Base-by-base conservation (phyloP, 2,797 vertebrate species). In the Coranthus polyacanthus region DNA sequence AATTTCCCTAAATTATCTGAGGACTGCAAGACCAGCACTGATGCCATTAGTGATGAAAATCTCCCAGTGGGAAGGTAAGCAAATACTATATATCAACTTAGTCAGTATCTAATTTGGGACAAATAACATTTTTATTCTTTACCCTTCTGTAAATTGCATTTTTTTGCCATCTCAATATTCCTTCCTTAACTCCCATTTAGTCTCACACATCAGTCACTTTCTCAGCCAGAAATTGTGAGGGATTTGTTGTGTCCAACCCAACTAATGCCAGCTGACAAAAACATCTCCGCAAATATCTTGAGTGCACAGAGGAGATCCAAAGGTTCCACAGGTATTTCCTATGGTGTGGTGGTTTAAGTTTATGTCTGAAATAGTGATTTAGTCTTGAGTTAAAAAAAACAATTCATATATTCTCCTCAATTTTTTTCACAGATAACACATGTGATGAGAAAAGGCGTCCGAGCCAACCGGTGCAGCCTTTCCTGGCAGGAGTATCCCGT, bases 31-130 rank as follows among this genome's bases (percentile, higher is more conserved):
- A 54, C 2, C 3, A 41, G 8, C 15, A 42, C 54, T 17, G 41
- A 3, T 12, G 32, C 64, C 34, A 15, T 15, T 12, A 13, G 46
- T 6, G 15, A 54, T 44, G 60, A 68, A 29, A 55, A 26, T 39
- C 17, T 8, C 17, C 22, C 29, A 21, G 20, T 36, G 12, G 43
- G 17, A 57, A 74, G 54, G 89, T 92, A 62, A 85, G 71, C 3
- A 61, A 39, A 49, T 9, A 5, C 6, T 20, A 7, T 57, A 12
- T 49, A 13, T 53, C n/a, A 17, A 13, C 17, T 12, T 21, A 1
- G 24, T 15, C 6, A 2, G 26, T 29, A 7, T 29, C 26, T 29
- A 29, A 29, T 29, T n/a, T n/a, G n/a, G n/a, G n/a, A n/a, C n/a
- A 29, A 29, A 41, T 1, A 38, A 10, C 0, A 0, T 0, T 32